These are phyloP conservation scores for Aplodontia rufa DNA, from an alignment of 2,113 vertebrate species.

Conservation along the genomic window DNA sequence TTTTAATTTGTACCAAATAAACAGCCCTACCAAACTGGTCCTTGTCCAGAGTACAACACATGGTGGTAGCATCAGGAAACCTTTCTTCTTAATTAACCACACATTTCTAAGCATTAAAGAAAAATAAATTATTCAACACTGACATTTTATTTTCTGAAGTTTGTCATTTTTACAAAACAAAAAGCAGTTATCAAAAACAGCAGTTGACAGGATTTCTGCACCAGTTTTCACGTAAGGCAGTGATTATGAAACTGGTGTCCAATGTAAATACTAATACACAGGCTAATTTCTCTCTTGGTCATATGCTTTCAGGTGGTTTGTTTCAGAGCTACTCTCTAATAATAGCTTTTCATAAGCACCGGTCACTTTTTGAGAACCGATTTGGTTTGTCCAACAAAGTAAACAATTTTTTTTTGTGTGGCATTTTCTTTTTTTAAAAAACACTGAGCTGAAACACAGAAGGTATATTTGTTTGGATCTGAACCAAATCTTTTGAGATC, in stretches of 20 bases:
- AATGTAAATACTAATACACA: conserved; percentile 69
- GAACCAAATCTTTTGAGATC: conserved; percentile 70
- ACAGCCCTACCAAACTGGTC: neutral
- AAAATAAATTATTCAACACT: conserved; percentile 82
- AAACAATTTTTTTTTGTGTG: conserved; percentile 69
- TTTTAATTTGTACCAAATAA: too few species aligned
- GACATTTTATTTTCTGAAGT: conserved; percentile 83
- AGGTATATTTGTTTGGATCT: conserved; percentile 61
- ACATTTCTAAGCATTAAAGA: neutral
- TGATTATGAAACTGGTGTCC: conserved; percentile 67
- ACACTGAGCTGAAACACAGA: conserved; percentile 71
- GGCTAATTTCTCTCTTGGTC: conserved; percentile 67
- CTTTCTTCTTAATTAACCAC: neutral
- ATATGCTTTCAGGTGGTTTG: conserved; percentile 50
- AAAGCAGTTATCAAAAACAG: conserved; percentile 87
- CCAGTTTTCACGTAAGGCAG: conserved; percentile 76
- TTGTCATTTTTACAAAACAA: conserved; percentile 85
- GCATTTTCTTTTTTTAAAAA: conserved; percentile 56
- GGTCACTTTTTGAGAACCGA: conserved; percentile 63
- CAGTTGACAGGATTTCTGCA: conserved; percentile 79
- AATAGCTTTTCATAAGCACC: conserved; percentile 64
- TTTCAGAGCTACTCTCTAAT: conserved; percentile 53
- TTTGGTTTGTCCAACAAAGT: conserved; percentile 68
- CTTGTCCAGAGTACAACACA: neutral
- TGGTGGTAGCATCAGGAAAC: neutral